These are phyloP conservation scores for Montipora sp. DNA, from an alignment of 64 coral and sea anemone genomes.

Conservation along the genomic window DNA sequence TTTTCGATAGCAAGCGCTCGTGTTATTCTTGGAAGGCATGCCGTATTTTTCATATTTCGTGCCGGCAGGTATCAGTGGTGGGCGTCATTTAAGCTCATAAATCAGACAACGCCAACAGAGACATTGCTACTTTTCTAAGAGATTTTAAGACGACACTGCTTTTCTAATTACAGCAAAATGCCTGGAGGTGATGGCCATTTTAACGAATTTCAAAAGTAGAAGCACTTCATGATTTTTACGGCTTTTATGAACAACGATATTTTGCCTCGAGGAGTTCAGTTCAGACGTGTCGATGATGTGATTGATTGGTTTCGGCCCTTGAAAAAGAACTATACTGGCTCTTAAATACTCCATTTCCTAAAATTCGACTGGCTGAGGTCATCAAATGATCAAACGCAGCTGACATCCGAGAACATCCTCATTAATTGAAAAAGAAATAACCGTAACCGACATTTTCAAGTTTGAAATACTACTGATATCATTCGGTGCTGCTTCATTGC, in stretches of 20 bases:
- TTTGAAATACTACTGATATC: background rate
- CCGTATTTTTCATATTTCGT: background rate
- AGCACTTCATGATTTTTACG: background rate
- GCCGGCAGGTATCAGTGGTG: background rate
- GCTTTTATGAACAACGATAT: background rate
- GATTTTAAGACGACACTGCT: background rate
- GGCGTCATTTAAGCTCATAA: background rate
- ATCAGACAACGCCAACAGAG: background rate
- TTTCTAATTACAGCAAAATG: background rate
- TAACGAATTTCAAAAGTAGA: background rate
- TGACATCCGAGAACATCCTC: background rate
- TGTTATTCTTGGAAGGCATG: background rate
- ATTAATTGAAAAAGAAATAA: background rate
- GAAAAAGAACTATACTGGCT: background rate
- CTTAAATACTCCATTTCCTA: background rate
- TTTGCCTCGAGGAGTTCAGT: background rate
- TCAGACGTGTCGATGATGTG: background rate
- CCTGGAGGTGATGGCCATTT: background rate
- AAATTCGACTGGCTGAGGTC: background rate
- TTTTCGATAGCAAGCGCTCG: background rate
- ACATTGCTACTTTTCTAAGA: conserved; percentile 5
- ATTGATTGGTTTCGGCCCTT: conserved; percentile 12
- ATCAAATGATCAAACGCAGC: background rate
- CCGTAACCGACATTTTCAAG: background rate
- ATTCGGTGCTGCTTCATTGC: too few species aligned